A percentile compares a stretch with the other conserved stretches of the same genome.
phyloP scores from a whole-genome alignment of 2,113 vertebrate genomes.

The Symphodus melops region DNA sequence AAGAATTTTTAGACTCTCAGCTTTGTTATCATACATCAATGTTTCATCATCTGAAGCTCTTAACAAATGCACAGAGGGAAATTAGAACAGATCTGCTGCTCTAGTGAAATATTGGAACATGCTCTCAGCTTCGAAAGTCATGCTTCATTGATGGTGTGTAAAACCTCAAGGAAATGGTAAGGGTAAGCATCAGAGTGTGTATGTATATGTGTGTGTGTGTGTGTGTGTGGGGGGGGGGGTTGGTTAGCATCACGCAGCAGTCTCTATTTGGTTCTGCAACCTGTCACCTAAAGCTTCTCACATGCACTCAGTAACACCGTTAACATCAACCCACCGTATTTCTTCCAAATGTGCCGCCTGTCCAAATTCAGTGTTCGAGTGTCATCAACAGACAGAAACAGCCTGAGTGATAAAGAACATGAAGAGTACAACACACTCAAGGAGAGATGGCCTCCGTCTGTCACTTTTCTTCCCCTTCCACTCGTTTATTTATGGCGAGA shows the following conservation, averaged over 20 bases:
- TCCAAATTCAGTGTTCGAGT: no score
- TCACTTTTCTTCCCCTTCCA: background rate
- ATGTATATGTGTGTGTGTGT: no score
- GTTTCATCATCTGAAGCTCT: no score
- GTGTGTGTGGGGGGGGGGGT: no score
- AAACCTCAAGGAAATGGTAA: background rate
- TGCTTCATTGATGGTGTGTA: constrained; percentile 2
- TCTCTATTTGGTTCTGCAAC: background rate
- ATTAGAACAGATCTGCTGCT: background rate
- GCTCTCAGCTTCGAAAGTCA: background rate
- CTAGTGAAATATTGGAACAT: background rate
- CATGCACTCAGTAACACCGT: background rate
- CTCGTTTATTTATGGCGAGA: constrained; percentile 3
- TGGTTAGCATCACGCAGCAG: background rate
- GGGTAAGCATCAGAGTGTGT: background rate
- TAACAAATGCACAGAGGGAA: background rate
- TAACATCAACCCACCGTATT: background rate
- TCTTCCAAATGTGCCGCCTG: no score
- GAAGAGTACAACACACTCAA: background rate
- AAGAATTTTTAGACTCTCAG: no score
- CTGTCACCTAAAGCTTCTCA: background rate
- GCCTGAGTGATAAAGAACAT: no score
- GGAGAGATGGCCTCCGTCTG: background rate
- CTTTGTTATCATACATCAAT: no score
- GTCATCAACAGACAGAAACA: no score